These are phyloP conservation scores for Xenops minutus DNA, from an alignment of 2,797 vertebrate genomes.

Conservation along the genomic window DNA sequence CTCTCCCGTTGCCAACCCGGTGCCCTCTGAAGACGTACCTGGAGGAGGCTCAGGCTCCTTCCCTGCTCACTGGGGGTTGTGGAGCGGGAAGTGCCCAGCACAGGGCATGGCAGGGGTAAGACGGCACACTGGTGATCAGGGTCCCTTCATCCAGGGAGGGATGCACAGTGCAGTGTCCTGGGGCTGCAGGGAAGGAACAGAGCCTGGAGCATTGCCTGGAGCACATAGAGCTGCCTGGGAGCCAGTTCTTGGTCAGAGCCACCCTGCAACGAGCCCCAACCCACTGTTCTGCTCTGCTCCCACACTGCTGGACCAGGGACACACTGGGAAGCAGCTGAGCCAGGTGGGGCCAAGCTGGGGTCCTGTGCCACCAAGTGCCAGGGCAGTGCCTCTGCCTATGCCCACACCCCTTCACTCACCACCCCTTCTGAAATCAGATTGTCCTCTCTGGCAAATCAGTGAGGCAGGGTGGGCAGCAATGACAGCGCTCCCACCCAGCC, in stretches of 20 bases:
- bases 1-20: neutral
- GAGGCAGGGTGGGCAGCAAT: neutral
- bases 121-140: neutral
- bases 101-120: neutral
- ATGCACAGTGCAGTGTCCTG: accelerated
- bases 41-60: neutral
- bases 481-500: accelerated
- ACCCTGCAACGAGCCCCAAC: accelerated
- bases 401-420: neutral
- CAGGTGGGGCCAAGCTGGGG: neutral
- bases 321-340: accelerated
- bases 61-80: neutral
- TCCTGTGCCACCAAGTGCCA: neutral
- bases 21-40: neutral
- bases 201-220: accelerated
- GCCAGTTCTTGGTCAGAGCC: neutral
- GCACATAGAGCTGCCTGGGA: accelerated
- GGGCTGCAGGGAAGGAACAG: neutral
- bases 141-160: accelerated
- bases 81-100: neutral
- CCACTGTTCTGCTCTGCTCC: accelerated
- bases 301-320: accelerated
- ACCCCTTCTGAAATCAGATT: accelerated
- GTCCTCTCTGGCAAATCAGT: neutral
- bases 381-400: neutral